Evolutionary conservation across 1,140 invertebrate genomes (phyloP).

Genomic region (Drosophila obscura): DNA sequence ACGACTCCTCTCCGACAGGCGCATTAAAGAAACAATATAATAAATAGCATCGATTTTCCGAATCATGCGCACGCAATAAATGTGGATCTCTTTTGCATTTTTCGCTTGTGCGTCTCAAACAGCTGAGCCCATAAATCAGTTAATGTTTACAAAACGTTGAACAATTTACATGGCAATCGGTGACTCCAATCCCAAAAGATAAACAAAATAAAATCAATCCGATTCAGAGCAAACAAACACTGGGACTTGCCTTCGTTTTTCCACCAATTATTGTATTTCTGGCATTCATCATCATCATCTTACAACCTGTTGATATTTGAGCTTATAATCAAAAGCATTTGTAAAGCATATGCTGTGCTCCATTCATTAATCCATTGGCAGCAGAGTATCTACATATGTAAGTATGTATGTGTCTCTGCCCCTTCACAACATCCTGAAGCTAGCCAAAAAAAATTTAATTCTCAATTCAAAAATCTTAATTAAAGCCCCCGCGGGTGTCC

Average conservation of each 20-base stretch:
- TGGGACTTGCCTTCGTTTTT: background rate
- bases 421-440: conserved; percentile 45
- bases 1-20: too few species aligned
- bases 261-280: background rate
- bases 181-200: too few species aligned
- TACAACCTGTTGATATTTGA: conserved; percentile 27
- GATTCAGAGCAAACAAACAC: conserved; percentile 7
- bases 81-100: too few species aligned
- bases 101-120: too few species aligned
- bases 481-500: conserved; percentile 40
- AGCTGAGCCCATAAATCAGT: too few species aligned
- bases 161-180: too few species aligned
- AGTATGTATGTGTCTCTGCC: background rate
- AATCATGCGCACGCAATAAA: too few species aligned
- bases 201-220: too few species aligned
- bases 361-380: conserved; percentile 40
- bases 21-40: too few species aligned
- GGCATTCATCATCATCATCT: background rate
- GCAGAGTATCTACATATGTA: too few species aligned
- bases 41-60: too few species aligned
- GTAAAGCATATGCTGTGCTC: conserved; percentile 19
- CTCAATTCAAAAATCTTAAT: conserved; percentile 48
- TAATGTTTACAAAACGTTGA: too few species aligned
- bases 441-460: conserved; percentile 36
- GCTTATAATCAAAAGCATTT: conserved; percentile 53